Evolutionary conservation across 2,797 vertebrate species (phyloP).

Genomic region (Rhinoraja longicauda): DNA sequence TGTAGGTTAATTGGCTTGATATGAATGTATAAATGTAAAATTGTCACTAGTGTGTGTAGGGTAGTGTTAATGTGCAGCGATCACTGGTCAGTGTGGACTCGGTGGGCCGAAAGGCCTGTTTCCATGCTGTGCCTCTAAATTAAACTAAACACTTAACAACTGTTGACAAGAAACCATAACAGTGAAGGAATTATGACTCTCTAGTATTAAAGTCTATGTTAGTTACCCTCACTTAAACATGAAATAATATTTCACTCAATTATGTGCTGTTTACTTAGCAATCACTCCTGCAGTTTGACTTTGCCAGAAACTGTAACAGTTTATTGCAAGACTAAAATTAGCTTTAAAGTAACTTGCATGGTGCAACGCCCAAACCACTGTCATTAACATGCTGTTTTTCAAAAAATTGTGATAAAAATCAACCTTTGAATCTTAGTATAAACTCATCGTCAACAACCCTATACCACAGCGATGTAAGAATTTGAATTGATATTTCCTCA

Average conservation of each 20-base stretch:
- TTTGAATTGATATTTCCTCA: not conserved
- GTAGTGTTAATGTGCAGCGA: too few species aligned
- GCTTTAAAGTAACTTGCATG: not conserved
- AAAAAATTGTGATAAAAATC: slow-evolving; percentile 25
- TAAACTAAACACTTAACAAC: not conserved
- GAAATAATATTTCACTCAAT: slow-evolving; percentile 21
- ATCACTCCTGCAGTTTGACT: not conserved
- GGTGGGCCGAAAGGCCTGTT: too few species aligned
- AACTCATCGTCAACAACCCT: not conserved
- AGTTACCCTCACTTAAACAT: not conserved
- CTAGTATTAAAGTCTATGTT: not conserved
- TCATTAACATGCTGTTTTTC: not conserved
- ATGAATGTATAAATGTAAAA: too few species aligned
- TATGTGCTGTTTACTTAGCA: not conserved
- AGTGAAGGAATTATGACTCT: not conserved
- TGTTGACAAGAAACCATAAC: not conserved
- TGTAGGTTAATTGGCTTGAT: too few species aligned
- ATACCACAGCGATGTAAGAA: not conserved
- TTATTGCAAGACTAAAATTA: slow-evolving; percentile 29
- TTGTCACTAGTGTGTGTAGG: too few species aligned
- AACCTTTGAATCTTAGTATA: not conserved
- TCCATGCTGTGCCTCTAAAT: too few species aligned
- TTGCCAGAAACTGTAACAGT: not conserved
- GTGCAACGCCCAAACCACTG: not conserved
- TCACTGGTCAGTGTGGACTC: too few species aligned